A percentile compares a stretch with the other conserved stretches of the same genome.
Conservation (phyloP, 2,113 vertebrate species). For the Actenoides lindsayi region DNA sequence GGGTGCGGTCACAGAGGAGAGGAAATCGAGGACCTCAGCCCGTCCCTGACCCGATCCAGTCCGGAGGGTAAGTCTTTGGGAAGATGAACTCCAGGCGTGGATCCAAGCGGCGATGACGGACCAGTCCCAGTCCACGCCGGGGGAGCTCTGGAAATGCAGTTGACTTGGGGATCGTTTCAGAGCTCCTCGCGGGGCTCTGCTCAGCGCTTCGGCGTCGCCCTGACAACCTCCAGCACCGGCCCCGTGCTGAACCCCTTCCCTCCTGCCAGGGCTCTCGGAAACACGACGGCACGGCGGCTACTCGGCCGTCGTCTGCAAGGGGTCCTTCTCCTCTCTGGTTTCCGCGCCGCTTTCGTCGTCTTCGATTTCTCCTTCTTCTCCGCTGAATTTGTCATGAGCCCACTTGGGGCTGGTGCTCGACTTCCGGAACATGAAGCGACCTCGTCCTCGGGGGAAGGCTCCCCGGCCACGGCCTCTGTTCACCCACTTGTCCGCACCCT, state of each 20-base stretch:
- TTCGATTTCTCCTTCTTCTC: constrained; percentile 84
- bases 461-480: constrained; percentile 84
- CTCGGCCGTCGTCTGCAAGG: constrained; percentile 68
- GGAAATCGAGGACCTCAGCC: constrained; percentile 31
- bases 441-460: constrained; percentile 80
- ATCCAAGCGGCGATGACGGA: constrained; percentile 3
- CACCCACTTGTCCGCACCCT: constrained; percentile 84
- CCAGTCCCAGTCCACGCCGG: neutral
- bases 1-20: constrained; percentile 34
- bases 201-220: constrained; percentile 29
- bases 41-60: neutral
- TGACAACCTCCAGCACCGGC: constrained; percentile 24
- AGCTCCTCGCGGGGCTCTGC: constrained; percentile 42
- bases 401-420: constrained; percentile 88
- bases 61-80: constrained; percentile 60
- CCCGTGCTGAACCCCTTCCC: neutral
- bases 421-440: constrained; percentile 92
- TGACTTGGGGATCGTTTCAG: neutral
- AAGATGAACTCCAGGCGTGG: constrained; percentile 16
- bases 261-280: constrained; percentile 29
- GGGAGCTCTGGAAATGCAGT: constrained; percentile 23
- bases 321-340: constrained; percentile 82
- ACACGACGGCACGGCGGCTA: neutral
- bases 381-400: constrained; percentile 91
- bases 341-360: constrained; percentile 83